Conservation (phyloP, 2,888 invertebrate species). For the Dynastes tityus region DNA sequence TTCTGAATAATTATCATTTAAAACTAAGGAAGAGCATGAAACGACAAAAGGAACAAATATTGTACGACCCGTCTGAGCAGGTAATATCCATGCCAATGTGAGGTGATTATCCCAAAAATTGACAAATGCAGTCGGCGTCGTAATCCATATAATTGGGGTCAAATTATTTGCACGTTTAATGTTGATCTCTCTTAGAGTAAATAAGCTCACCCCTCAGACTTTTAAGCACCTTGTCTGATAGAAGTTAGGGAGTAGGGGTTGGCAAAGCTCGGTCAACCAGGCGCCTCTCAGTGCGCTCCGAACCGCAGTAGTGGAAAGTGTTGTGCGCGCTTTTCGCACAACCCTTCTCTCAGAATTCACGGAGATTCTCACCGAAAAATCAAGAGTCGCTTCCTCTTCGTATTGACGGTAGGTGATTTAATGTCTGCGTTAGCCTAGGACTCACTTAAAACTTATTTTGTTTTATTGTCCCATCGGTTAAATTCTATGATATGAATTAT, state of each 20-base stretch:
- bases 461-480: too few relatives aligned
- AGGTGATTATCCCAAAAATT: conserved; percentile 4
- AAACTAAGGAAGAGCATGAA: too few relatives aligned
- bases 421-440: not conserved
- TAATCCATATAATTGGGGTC: conserved; percentile 27
- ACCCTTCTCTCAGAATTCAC: conserved; percentile 14
- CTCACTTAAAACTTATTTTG: not conserved
- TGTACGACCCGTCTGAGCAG: too few relatives aligned
- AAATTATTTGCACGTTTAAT: conserved; percentile 17
- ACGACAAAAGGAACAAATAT: too few relatives aligned
- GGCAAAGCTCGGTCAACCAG: conserved; percentile 40
- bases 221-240: conserved; percentile 25
- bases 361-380: conserved; percentile 2
- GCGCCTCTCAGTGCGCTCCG: conserved; percentile 37
- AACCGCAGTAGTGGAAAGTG: conserved; percentile 14
- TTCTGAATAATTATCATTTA: too few relatives aligned
- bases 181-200: conserved; percentile 17
- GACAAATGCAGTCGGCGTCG: not conserved
- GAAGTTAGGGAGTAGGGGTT: conserved; percentile 24
- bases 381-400: not conserved
- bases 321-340: conserved; percentile 18
- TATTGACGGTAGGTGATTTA: conserved; percentile 32
- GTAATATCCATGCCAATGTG: too few relatives aligned
- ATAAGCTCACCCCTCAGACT: conserved; percentile 29
- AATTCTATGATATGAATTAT: too few relatives aligned